Base-by-base conservation (phyloP, 2,113 vertebrate genomes). In the Felis chaus region DNA sequence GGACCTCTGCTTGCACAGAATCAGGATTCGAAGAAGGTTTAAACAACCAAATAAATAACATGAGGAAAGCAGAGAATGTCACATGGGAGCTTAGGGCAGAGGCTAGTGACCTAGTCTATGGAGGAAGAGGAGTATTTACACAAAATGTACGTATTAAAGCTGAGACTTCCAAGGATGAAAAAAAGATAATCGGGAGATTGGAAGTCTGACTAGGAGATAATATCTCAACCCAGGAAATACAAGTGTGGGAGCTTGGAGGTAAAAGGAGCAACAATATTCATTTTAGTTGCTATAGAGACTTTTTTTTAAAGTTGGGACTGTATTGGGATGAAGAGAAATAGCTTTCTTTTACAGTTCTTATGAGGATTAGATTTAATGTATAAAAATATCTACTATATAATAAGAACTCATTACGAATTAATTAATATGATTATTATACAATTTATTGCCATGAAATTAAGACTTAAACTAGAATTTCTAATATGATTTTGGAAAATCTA, bases 401-500 rank as follows among this genome's bases (percentile, higher is more conserved):
- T 84, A 93, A 84, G 36, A 92, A 82, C 13, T 83, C 33, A 66
- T 57, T 86, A 39, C 55, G 87, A 71, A 83, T 29, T 79, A 89
- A 76, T 94, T 94, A 87, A 33, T 45, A 89, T 45, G 15, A 21
- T 50, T 23, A 65, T 88, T 71, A 71, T 18, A 57, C 1, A 69
- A 86, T 57, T 36, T 74, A 89, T 79, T 69, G 36, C n/a, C 13
- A 71, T 50, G 23, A 84, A 74, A 85, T 63, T 19, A 25, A 21
- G 16, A 86, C 63, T 81, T 27, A 92, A 94, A 71, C 21, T 68
- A 88, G 16, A 86, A 88, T 57, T 92, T 92, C 13, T 79, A 61
- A 39, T 50, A 94, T 57, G 71, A 80, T 88, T 91, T 96, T 78
- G 45, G 16, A n/a, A 76, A 88, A 76, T 88, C n/a, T 93, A 13